Conservation (phyloP, 2,888 invertebrate species). For the Melipona bicolor region DNA sequence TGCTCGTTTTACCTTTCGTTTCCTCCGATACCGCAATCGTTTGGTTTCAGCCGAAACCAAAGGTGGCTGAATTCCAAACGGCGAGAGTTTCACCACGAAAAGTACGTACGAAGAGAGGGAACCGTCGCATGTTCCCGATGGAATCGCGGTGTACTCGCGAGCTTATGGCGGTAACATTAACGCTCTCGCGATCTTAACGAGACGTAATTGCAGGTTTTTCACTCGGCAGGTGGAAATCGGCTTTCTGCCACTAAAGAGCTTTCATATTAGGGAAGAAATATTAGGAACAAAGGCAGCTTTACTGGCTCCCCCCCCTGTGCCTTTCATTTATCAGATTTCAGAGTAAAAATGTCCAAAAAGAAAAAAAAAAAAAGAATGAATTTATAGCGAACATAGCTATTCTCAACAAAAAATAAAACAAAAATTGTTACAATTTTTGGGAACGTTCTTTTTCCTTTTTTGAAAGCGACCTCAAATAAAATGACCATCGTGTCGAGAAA, state of each 20-base stretch:
- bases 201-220: conserved; percentile 14
- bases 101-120: not conserved
- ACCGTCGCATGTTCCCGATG: conserved; percentile 11
- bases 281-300: not conserved
- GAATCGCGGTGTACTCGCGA: not conserved
- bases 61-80: not conserved
- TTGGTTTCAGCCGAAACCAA: not conserved
- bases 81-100: conserved; percentile 3
- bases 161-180: not conserved
- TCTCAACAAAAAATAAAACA: too few species aligned
- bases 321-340: not conserved
- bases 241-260: not conserved
- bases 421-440: too few species aligned
- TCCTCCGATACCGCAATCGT: not conserved
- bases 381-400: too few species aligned
- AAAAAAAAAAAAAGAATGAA: too few species aligned
- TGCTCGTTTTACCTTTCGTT: conserved; percentile 14
- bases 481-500: too few species aligned
- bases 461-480: too few species aligned
- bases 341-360: too few species aligned
- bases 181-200: conserved; percentile 14
- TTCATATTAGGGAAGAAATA: not conserved
- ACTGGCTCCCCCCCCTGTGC: not conserved
- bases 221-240: not conserved
- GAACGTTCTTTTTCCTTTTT: too few species aligned